Evolutionary conservation across 2,113 vertebrate species (phyloP).

Genomic region (Mungos mungo): DNA sequence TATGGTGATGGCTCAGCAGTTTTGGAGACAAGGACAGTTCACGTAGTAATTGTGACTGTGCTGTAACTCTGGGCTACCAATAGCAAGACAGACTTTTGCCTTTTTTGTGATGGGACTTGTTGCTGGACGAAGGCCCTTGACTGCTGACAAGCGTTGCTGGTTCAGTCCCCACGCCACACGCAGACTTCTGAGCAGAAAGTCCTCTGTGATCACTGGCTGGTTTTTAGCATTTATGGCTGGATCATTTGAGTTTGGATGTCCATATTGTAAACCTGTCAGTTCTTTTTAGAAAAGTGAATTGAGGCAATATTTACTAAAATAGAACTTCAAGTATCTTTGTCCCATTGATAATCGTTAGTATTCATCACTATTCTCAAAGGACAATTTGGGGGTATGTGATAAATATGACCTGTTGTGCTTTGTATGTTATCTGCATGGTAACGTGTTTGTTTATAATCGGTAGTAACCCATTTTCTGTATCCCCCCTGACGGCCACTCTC

Average conservation of each 20-base stretch:
- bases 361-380: neutral
- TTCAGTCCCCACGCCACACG: neutral
- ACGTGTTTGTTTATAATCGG: neutral
- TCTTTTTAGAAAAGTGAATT: conserved; percentile 6
- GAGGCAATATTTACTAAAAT: neutral
- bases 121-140: neutral
- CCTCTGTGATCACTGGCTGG: neutral
- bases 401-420: neutral
- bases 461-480: neutral
- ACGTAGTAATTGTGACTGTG: conserved; percentile 30
- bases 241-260: neutral
- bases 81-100: neutral
- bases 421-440: neutral
- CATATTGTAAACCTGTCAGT: neutral
- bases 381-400: neutral
- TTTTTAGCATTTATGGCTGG: neutral
- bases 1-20: conserved; percentile 15
- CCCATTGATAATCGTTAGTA: neutral
- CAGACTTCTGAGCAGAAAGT: neutral
- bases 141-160: neutral
- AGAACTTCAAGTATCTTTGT: neutral
- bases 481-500: neutral
- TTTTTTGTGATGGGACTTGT: neutral
- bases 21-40: conserved; percentile 40
- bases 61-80: neutral